Base-by-base conservation (phyloP, 92 coral and sea anemone genomes). In the Heliopora coerulea region DNA sequence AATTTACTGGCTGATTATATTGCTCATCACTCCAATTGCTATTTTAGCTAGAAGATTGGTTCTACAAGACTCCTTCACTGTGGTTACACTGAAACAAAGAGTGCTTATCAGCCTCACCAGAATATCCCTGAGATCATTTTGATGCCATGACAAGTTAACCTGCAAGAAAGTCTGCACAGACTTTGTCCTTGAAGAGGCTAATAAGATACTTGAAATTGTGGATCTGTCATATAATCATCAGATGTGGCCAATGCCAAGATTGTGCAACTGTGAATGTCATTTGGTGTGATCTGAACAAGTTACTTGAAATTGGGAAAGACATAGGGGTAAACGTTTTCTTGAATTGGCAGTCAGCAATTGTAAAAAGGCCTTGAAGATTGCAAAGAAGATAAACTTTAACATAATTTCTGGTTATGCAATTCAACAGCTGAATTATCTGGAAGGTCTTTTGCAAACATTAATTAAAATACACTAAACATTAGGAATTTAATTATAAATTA, bases 251-350 rank as follows among this genome's bases (percentile, higher is more conserved):
- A 63, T 40, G 70, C 35, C 70, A 18, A 21, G 21, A n/a, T 23
- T 63, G 19, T 18, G 70, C 31, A 63, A 63, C 3, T 44, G 50
- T 19, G 52, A 63, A 34, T 63, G 37, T 52, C 54, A 18, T 28
- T 24, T 63, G 70, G 70, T 12, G 54, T 10, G 31, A 20, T 44
- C 50, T 3, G 70, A 63, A 63, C 70, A 19, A 40, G 42, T 15
- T 8, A 37, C 20, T 29, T 10, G 30, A 15, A 61, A 42, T 11
- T 61, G 67, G 67, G 24, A 21, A 19, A 42, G 31, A 34, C 15
- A 1, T 11, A 14, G 13, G 13, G 24, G 31, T 8, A 39, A 0
- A 61, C 1, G 21, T 1, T 61, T 1, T 42, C 34, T 61, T 42
- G 15, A 9, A 11, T 17, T 31, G 33, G 67, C 67, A 0, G 19